Evolutionary conservation across 2,888 invertebrate genomes (phyloP).

Genomic region (Hecatera dysodea): DNA sequence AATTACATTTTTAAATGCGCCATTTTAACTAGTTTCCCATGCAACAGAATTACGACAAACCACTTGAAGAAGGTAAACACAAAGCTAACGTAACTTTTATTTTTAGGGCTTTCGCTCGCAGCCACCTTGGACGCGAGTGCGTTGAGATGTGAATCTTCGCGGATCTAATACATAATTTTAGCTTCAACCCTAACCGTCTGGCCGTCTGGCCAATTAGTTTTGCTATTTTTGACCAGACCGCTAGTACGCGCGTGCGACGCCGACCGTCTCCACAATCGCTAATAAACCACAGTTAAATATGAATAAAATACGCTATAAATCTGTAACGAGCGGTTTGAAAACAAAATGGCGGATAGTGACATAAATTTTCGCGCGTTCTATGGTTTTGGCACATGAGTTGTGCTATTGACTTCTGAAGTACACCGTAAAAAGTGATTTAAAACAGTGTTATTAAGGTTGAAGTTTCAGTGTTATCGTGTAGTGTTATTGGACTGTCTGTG

Average conservation of each 20-base stretch:
- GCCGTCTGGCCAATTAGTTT: conserved; percentile 85
- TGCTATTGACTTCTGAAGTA: conserved; percentile 21
- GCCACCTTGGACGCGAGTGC: conserved; percentile 61
- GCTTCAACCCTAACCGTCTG: conserved; percentile 83
- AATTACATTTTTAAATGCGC: background rate
- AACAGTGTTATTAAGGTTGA: conserved; percentile 56
- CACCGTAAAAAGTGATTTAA: conserved; percentile 63
- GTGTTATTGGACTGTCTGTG: conserved; percentile 65
- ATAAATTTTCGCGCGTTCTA: conserved; percentile 64
- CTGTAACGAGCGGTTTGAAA: conserved; percentile 63
- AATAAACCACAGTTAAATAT: conserved; percentile 71
- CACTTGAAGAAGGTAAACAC: conserved; percentile 36
- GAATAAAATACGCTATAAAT: conserved; percentile 75
- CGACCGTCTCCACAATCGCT: conserved; percentile 69
- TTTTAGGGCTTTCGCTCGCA: conserved; percentile 68
- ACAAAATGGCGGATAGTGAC: conserved; percentile 68
- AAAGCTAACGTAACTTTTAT: conserved; percentile 63
- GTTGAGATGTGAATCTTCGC: conserved; percentile 73
- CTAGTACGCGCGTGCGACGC: conserved; percentile 72
- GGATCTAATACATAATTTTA: conserved; percentile 79
- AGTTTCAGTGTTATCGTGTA: conserved; percentile 56
- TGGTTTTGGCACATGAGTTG: conserved; percentile 55
- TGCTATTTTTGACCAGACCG: conserved; percentile 85
- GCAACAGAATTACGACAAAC: background rate
- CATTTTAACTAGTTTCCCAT: conserved; percentile 21